phyloP scores from a whole-genome alignment of 2,888 invertebrate species.

The Diarsia brunnea region DNA sequence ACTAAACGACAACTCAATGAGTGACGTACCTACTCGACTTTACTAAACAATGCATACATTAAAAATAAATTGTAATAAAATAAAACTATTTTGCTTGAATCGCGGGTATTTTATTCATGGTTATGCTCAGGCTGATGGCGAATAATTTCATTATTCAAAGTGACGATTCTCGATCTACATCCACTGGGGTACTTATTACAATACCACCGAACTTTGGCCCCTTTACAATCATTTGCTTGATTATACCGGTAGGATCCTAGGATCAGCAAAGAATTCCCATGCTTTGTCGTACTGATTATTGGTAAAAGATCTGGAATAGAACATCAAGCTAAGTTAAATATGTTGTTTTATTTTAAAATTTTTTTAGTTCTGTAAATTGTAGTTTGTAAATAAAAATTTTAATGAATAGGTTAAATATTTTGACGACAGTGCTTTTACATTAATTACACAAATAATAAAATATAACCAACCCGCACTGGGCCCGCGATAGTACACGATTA shows the following conservation, averaged over 20 bases:
- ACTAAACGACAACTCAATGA: not conserved
- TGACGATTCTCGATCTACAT: not conserved
- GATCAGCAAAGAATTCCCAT: not conserved
- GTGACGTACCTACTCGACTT: not conserved
- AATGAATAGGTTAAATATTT: not conserved
- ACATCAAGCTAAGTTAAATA: not conserved
- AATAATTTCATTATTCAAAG: not conserved
- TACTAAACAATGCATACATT: not conserved
- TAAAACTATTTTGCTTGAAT: not conserved
- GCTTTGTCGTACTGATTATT: not conserved
- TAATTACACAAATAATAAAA: not conserved
- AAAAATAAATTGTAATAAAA: not conserved
- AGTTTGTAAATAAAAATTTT: too few species aligned
- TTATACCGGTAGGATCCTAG: not conserved
- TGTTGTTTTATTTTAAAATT: not conserved
- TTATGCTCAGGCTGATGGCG: conserved; percentile 37
- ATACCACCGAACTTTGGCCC: conserved; percentile 1
- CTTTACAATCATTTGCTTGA: not conserved
- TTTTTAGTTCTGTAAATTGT: too few species aligned
- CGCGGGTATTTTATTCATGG: conserved; percentile 37
- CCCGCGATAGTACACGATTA: too few species aligned
- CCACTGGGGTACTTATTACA: not conserved
- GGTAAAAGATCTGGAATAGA: conserved; percentile 1
- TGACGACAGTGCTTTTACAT: not conserved
- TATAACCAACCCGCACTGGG: too few species aligned